phyloP scores from a whole-genome alignment of 30 jellyfish, hydroid and myxozoan species.

The Nemopilema nomurai region DNA sequence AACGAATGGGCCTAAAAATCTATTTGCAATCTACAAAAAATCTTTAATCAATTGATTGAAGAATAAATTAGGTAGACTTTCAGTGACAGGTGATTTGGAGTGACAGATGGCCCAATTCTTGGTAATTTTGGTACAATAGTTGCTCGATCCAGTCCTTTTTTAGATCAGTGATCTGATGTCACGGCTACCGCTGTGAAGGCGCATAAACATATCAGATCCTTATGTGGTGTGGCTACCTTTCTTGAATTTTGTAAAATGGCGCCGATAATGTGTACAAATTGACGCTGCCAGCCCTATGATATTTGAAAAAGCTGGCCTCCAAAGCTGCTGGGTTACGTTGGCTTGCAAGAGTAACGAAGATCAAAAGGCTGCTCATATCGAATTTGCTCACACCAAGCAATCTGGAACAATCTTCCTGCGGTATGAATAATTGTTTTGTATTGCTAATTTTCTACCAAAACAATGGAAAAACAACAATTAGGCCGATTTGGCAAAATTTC shows the following conservation, averaged over 20 bases:
- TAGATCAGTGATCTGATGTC: no score
- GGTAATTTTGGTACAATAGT: no score
- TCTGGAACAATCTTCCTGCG: neutral
- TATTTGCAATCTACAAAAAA: no score
- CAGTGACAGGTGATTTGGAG: no score
- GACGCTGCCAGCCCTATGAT: neutral
- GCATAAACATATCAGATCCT: constrained; percentile 26
- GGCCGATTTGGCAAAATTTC: neutral
- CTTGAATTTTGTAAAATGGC: constrained; percentile 11
- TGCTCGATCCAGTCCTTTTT: no score
- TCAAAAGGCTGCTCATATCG: neutral
- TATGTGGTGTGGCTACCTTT: constrained; percentile 18
- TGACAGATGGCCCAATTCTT: no score
- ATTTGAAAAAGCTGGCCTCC: neutral
- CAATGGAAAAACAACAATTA: neutral
- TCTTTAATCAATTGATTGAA: no score
- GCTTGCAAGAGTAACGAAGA: neutral
- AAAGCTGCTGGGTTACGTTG: neutral
- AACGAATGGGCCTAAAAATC: no score
- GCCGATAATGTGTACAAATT: constrained; percentile 1
- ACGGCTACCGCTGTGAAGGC: constrained; percentile 6
- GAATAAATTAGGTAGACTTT: no score
- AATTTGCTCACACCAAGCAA: neutral
- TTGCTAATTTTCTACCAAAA: neutral
- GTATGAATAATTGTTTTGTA: neutral